Evolutionary conservation across 2,888 invertebrate genomes (phyloP), one percentile per base, ranked within the genome.

Genomic region (Torymus auratus): DNA sequence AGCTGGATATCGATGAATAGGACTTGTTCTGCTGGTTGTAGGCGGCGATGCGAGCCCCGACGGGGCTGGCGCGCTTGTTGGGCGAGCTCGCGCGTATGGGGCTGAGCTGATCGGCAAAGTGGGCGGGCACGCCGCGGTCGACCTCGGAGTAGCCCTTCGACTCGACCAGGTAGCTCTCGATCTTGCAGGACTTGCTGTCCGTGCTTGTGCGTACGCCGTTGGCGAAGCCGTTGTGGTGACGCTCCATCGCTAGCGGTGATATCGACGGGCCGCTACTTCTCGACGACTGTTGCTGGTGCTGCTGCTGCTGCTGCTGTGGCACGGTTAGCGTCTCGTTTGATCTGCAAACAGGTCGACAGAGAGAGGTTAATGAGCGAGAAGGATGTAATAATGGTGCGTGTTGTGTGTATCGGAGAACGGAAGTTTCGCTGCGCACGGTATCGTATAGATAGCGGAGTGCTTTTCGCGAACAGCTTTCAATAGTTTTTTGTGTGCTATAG

Each of bases 161-260:
- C 67, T 84, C 13, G 75, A 60, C 84, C 53, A 86, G 73, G 83
- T 88, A 87, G 74, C 77, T 86, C 68, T 89, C 89, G 50, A 90
- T 83, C 79, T 89, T 88, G 62, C 88, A 88, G 41, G 41, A 41
- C 7, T 4, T 41, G 7, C 41, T 41, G 7, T 41, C 41, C 41
- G 41, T 41, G 41, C 73, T 87, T 87, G 72, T 88, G 90, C 89
- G 89, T 58, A 88, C 68, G 53, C 89, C 89, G 73, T 91, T 90
- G 69, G 88, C 85, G 67, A 89, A 90, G 60, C 90, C 91, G 82
- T 91, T 90, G 60, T 78, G 78, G 13, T 74, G 80, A 4, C 72
- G 88, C 73, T 91, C 91, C 91, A 91, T 91, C 60, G 91, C 90
- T 76, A 91, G 78, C 5, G 91, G 91, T 7, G 91, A 91, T 82